A percentile compares a stretch with the other conserved stretches of the same genome.
Conservation (phyloP, 2,888 invertebrate genomes). For the Heliconius hortense region DNA sequence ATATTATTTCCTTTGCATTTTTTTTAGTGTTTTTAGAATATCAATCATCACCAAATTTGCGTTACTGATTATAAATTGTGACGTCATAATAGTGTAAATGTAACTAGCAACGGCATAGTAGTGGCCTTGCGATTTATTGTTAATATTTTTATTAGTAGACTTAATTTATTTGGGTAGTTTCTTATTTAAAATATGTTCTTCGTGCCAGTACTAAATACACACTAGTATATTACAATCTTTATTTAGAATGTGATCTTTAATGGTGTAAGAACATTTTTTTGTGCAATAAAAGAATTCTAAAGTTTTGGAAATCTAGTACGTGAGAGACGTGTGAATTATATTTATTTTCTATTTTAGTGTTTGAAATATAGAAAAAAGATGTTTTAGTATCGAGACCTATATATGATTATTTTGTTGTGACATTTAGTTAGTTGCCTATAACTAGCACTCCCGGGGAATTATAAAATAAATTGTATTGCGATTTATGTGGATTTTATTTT, state of each 20-base stretch:
- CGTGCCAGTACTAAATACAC: neutral
- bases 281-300: neutral
- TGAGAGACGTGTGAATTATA: conserved; percentile 24
- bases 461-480: conserved; percentile 38
- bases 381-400: conserved; percentile 17
- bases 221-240: conserved; percentile 29
- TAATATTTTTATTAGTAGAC: conserved; percentile 15
- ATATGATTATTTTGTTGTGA: conserved; percentile 27
- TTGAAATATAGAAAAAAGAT: conserved; percentile 22
- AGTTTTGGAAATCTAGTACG: conserved; percentile 20
- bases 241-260: conserved; percentile 29
- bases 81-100: neutral
- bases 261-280: neutral
- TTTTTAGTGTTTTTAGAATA: conserved; percentile 50
- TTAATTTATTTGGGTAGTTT: neutral
- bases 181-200: conserved; percentile 10
- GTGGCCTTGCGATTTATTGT: conserved; percentile 27
- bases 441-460: conserved; percentile 28
- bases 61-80: conserved; percentile 15
- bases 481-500: conserved; percentile 29
- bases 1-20: conserved; percentile 61
- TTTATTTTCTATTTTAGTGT: conserved; percentile 30
- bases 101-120: conserved; percentile 7
- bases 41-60: conserved; percentile 22
- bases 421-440: conserved; percentile 32